Conservation (phyloP, 2,113 vertebrate genomes). For the Campylomormyrus numenius region DNA sequence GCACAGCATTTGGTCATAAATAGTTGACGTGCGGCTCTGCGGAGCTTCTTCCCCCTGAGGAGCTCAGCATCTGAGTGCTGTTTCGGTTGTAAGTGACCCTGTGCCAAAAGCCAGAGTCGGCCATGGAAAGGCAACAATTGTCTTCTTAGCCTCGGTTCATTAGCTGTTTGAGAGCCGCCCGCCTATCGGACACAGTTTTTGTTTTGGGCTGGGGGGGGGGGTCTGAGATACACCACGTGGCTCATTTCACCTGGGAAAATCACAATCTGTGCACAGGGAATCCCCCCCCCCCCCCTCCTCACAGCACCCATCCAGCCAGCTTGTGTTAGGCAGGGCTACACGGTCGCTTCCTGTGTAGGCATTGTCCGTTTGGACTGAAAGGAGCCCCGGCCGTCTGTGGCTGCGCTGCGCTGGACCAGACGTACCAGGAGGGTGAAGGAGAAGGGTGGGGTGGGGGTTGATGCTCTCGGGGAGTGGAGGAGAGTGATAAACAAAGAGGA, state of each 20-base stretch:
- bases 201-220: constrained; percentile 47
- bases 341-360: constrained; percentile 21
- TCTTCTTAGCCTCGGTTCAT: constrained; percentile 2
- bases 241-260: constrained; percentile 61
- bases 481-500: neutral
- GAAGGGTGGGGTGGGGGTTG: no score
- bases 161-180: neutral
- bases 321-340: constrained; percentile 11
- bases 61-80: neutral
- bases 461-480: neutral
- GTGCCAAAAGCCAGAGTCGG: neutral
- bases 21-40: neutral
- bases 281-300: neutral
- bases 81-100: neutral
- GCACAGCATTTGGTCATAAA: neutral
- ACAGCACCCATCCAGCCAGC: constrained; percentile 13
- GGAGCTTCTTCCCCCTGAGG: neutral
- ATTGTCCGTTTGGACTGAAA: constrained; percentile 9
- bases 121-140: neutral
- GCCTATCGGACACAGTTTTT: constrained; percentile 25
- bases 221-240: constrained; percentile 44
- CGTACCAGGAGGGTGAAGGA: neutral
- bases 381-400: neutral
- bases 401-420: neutral
- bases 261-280: constrained; percentile 50